Evolutionary conservation across 2,797 vertebrate genomes (phyloP), one percentile per base, ranked within the genome.

Genomic region (Bovichtus variegatus): DNA sequence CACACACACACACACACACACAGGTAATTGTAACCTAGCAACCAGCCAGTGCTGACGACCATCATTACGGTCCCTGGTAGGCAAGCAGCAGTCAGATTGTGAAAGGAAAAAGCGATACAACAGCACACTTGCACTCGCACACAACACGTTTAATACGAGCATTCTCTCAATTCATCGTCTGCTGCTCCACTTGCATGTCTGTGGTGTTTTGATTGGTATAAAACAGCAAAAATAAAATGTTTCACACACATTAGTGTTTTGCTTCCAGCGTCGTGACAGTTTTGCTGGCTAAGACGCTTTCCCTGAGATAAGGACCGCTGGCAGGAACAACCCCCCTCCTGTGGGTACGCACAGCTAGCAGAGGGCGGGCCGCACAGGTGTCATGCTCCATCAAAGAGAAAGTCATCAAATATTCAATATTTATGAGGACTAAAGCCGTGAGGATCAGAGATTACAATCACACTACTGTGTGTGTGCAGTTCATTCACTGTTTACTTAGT

Each of bases 11-110:
- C 64, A 71, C 81, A 78, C 40, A 69, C 76, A 80, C 71, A 65
- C 94, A 95, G 95, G 94, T 95, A 95, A 94, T 93, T 93, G 95
- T 95, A 95, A 93, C 95, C 93, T 95, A 95, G 95, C 95, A 95
- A 95, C 95, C 91, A 92, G 80, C 91, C 88, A 89, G 91, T 90
- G 93, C 94, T 94, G 94, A 95, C 93, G 93, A 93, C 91, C 93
- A 93, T 94, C 81, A 92, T 93, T 93, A 93, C 73, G 34, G 90
- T 92, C 90, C 88, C 86, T 90, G 91, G 91, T 93, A 91, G 92
- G 93, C 91, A 87, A 90, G 89, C 89, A 93, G 88, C 91, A 88
- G 89, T 93, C 84, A 88, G 86, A 91, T 79, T 93, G 86, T 89
- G 88, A 88, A 87, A 88, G 46, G 74, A 65, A 74, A 87, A 84